Conservation (phyloP, 2,888 invertebrate species). For the Ophion ellenae region DNA sequence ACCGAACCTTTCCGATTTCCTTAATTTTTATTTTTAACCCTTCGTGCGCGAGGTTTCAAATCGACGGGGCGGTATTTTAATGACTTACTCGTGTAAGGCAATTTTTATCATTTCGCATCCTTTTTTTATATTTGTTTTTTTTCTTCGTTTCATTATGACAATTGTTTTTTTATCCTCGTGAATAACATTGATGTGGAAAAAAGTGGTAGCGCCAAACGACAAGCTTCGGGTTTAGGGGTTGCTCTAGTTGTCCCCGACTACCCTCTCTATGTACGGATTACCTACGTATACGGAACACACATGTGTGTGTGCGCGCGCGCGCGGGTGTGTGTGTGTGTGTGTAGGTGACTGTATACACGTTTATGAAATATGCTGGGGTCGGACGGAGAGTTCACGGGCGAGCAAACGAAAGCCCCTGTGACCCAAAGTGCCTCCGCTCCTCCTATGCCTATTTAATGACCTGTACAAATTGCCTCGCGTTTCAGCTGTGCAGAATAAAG, state of each 20-base stretch:
- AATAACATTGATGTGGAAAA: background rate
- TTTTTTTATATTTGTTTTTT: background rate
- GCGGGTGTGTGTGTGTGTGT: no score
- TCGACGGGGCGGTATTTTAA: background rate
- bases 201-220: background rate
- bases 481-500: background rate
- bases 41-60: background rate
- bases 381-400: slow-evolving; percentile 6
- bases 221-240: background rate
- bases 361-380: background rate
- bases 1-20: background rate
- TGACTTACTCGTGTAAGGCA: background rate
- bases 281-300: background rate
- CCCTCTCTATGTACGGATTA: background rate
- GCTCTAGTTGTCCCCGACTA: background rate
- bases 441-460: slow-evolving; percentile 47
- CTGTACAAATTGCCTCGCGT: slow-evolving; percentile 31
- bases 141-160: background rate
- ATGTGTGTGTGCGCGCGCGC: no score
- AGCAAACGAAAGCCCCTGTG: slow-evolving; percentile 16
- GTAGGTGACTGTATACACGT: background rate
- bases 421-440: slow-evolving; percentile 18
- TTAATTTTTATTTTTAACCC: background rate
- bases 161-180: background rate
- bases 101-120: no score